These are phyloP conservation scores for Plagodis dolabraria DNA, from an alignment of 2,888 invertebrate genomes.

Conservation along the genomic window DNA sequence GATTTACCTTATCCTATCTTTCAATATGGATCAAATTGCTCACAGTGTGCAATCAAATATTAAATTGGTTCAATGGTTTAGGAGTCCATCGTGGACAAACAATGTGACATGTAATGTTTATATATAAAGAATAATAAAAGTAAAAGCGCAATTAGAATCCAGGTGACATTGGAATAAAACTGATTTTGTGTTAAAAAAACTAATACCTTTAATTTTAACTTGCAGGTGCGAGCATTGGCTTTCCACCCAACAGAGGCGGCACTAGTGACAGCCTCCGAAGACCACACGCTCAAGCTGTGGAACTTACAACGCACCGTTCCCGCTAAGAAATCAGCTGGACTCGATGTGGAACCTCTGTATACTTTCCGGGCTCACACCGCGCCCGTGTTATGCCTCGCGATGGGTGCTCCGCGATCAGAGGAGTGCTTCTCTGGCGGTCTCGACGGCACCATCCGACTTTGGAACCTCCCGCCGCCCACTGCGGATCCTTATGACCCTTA, in stretches of 20 bases:
- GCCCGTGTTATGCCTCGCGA: conserved; percentile 96
- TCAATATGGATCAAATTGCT: too few relatives aligned
- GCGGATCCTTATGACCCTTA: conserved; percentile 99
- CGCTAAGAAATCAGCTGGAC: conserved; percentile 97
- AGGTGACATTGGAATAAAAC: too few relatives aligned
- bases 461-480: conserved; percentile 97
- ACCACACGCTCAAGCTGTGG: conserved; percentile 99
- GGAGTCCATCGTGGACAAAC: too few relatives aligned
- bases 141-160: too few relatives aligned
- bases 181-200: background rate
- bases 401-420: conserved; percentile 97
- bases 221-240: conserved; percentile 92
- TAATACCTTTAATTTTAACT: conserved; percentile 8
- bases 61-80: too few relatives aligned
- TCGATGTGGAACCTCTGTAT: conserved; percentile 99
- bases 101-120: too few relatives aligned
- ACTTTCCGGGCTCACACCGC: conserved; percentile 98
- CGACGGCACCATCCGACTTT: conserved; percentile 97
- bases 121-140: too few relatives aligned
- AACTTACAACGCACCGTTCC: conserved; percentile 99
- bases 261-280: conserved; percentile 98
- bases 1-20: too few relatives aligned
- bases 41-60: too few relatives aligned
- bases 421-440: conserved; percentile 98
- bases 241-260: conserved; percentile 98